These are phyloP conservation scores for Drosophila gunungcola DNA, from an alignment of 1,140 invertebrate species.

Conservation along the genomic window DNA sequence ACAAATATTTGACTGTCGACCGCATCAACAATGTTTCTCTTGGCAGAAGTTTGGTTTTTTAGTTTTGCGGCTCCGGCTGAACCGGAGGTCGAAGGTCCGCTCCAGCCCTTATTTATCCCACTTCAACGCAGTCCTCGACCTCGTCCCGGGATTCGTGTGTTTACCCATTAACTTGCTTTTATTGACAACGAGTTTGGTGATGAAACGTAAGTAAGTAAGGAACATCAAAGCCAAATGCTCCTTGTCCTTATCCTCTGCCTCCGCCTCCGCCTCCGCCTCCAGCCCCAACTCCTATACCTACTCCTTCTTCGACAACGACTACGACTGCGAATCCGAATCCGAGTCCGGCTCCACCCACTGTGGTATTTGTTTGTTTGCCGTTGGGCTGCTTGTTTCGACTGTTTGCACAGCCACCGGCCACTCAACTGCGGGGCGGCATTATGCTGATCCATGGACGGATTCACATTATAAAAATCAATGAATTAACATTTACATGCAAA, in stretches of 20 bases:
- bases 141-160: conserved; percentile 31
- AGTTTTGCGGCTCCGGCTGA: conserved; percentile 57
- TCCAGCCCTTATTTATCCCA: too few relatives aligned
- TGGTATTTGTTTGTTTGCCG: conserved; percentile 44
- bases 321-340: too few relatives aligned
- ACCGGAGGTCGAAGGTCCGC: conserved; percentile 1
- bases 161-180: conserved; percentile 79
- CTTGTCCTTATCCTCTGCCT: conserved; percentile 19
- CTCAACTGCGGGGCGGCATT: background rate
- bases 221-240: conserved; percentile 72
- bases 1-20: conserved; percentile 75
- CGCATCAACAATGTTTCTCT: conserved; percentile 73
- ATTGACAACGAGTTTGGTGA: conserved; percentile 78
- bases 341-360: background rate
- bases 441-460: conserved; percentile 40
- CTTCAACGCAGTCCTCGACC: background rate
- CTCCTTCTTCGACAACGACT: too few relatives aligned
- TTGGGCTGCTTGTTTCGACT: conserved; percentile 51
- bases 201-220: conserved; percentile 77
- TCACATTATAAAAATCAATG: conserved; percentile 81
- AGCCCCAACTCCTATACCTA: too few relatives aligned
- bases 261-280: too few relatives aligned
- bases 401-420: conserved; percentile 56
- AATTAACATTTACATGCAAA: conserved; percentile 81
- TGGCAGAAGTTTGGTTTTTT: conserved; percentile 68